A percentile compares a stretch with the other conserved stretches of the same genome.
Conservation (phyloP, 2,888 invertebrate genomes). For the Sphaerophoria taeniata region DNA sequence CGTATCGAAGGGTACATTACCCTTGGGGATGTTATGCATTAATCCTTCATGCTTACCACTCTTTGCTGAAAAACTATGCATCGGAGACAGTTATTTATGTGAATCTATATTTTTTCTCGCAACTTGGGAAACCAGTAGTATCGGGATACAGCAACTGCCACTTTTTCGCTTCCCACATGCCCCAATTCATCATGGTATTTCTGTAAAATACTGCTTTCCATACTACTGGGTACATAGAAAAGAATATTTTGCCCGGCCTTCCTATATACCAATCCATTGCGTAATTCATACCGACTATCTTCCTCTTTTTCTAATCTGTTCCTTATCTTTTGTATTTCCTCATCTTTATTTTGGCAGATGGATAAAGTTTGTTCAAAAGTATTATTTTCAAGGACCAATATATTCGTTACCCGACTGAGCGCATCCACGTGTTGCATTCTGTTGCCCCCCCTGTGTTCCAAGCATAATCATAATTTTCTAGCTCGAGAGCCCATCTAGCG, state of each 20-base stretch:
- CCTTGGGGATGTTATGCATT: too few relatives aligned
- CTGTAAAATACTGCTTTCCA: background rate
- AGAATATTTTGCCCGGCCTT: too few relatives aligned
- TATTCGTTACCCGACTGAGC: conserved; percentile 72
- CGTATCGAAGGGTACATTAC: too few relatives aligned
- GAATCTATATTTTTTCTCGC: too few relatives aligned
- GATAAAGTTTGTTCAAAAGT: conserved; percentile 56
- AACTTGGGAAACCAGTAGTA: too few relatives aligned
- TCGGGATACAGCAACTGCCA: too few relatives aligned
- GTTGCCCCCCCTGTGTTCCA: background rate
- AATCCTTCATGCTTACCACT: too few relatives aligned
- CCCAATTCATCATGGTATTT: background rate
- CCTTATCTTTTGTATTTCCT: background rate
- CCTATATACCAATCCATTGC: background rate
- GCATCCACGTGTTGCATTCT: conserved; percentile 76
- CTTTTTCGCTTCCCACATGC: too few relatives aligned
- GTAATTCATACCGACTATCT: background rate
- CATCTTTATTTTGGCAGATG: conserved; percentile 36
- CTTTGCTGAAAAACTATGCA: too few relatives aligned
- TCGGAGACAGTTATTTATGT: too few relatives aligned
- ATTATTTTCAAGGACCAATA: conserved; percentile 46
- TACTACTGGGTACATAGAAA: background rate
- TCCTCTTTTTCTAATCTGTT: background rate
- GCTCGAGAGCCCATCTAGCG: background rate
- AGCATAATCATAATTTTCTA: conserved; percentile 14